Conservation (phyloP, 1,140 invertebrate species). For the Sminthurides bifidus region DNA sequence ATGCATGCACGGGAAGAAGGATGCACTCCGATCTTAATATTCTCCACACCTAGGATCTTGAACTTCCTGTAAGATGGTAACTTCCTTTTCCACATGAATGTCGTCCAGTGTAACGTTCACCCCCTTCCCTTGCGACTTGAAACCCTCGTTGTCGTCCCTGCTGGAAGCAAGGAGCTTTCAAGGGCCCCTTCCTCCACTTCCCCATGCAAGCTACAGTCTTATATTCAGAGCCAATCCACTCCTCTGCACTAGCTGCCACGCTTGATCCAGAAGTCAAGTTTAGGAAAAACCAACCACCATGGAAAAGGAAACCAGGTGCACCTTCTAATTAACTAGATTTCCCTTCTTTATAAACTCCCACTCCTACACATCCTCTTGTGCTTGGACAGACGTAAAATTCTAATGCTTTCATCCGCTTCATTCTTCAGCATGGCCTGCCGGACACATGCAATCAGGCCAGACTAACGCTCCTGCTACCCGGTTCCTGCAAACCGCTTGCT, state of each 20-base stretch:
- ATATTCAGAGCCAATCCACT: too few relatives aligned
- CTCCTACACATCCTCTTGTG: constrained; percentile 2
- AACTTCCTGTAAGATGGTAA: constrained; percentile 29
- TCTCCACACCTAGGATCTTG: constrained; percentile 18
- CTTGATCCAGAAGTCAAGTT: too few relatives aligned
- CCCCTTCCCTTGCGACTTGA: constrained; percentile 3
- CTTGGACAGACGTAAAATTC: too few relatives aligned
- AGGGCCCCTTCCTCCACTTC: too few relatives aligned
- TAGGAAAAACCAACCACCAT: constrained; percentile 22
- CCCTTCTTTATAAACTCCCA: constrained; percentile 12
- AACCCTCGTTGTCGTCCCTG: too few relatives aligned
- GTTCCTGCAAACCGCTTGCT: neutral
- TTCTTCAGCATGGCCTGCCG: too few relatives aligned
- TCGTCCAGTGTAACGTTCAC: constrained; percentile 3
- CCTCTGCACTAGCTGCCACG: too few relatives aligned
- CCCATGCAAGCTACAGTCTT: too few relatives aligned
- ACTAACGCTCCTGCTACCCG: neutral
- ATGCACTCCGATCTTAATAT: too few relatives aligned
- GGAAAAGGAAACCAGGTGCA: constrained; percentile 31
- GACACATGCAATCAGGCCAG: neutral
- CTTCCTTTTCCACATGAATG: constrained; percentile 30
- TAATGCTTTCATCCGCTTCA: too few relatives aligned
- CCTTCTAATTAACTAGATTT: constrained; percentile 28
- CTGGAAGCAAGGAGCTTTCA: too few relatives aligned
- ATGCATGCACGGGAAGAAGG: too few relatives aligned